Evolutionary conservation across 2,113 vertebrate species (phyloP).

Genomic region (Sphyrna mokarran): DNA sequence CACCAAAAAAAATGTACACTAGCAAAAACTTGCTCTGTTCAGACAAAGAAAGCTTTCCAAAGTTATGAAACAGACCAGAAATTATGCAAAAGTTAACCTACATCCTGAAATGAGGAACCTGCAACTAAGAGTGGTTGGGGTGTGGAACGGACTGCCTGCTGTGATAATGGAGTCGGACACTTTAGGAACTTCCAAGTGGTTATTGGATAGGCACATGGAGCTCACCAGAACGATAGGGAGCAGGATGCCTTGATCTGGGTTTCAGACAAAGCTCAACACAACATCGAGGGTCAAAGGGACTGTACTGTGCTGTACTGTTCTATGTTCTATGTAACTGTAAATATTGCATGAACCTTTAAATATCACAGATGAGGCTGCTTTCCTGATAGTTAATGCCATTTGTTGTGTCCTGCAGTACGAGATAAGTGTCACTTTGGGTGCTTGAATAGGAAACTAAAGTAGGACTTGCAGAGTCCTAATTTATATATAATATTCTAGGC

Average conservation of each 20-base stretch:
- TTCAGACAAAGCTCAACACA: no score
- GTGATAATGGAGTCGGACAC: no score
- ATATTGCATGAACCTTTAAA: background rate
- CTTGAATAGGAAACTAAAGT: background rate
- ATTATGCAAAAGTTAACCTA: background rate
- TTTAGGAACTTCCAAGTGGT: no score
- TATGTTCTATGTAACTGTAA: no score
- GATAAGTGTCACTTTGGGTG: background rate
- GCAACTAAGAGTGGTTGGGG: no score
- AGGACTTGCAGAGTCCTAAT: background rate
- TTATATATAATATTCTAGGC: background rate
- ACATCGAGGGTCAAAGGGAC: no score
- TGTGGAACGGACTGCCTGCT: no score
- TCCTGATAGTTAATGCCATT: background rate
- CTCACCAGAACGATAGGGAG: no score
- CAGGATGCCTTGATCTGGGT: no score
- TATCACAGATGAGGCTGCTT: background rate
- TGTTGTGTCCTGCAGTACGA: background rate
- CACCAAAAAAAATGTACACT: background rate
- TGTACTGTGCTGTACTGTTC: no score
- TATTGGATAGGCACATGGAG: no score
- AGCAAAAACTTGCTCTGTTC: background rate
- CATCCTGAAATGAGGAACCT: background rate
- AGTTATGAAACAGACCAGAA: background rate
- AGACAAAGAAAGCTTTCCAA: background rate